These are phyloP conservation scores for Polydrusus cervinus DNA, from an alignment of 2,888 invertebrate genomes.

Conservation along the genomic window DNA sequence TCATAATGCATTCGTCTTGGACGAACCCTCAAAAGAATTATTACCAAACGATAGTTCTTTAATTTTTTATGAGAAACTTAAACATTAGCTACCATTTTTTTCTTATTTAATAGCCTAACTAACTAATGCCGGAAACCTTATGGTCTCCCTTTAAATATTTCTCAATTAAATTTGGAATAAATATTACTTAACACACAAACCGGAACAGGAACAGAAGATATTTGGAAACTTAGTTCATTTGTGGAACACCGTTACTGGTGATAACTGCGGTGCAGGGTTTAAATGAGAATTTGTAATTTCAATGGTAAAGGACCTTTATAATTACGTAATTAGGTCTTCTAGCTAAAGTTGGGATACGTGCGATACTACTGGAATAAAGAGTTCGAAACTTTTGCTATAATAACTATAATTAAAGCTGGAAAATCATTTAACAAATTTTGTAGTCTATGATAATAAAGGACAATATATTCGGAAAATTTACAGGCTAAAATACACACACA, in stretches of 20 bases:
- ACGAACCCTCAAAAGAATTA: too few species aligned
- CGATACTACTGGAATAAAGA: conserved; percentile 24
- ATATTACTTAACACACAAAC: neutral
- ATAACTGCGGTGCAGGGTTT: conserved; percentile 52
- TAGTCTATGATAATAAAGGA: too few species aligned
- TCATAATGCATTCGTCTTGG: too few species aligned
- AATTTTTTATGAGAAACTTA: too few species aligned
- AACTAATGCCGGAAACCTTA: neutral
- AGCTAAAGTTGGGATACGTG: conserved; percentile 25
- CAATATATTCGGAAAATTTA: too few species aligned
- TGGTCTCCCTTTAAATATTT: neutral
- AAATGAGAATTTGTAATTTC: conserved; percentile 49
- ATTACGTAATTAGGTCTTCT: conserved; percentile 42
- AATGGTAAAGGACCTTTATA: conserved; percentile 42
- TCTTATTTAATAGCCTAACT: too few species aligned
- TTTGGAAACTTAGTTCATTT: conserved; percentile 58
- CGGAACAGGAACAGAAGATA: conserved; percentile 40
- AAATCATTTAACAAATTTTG: too few species aligned
- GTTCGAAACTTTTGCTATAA: conserved; percentile 22
- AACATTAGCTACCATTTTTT: too few species aligned
- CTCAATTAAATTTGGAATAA: neutral
- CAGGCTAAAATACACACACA: too few species aligned
- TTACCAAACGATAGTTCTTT: too few species aligned
- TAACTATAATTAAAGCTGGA: neutral
- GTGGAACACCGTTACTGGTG: conserved; percentile 57